Evolutionary conservation across 2,113 vertebrate genomes (phyloP), one percentile per base, ranked within the genome.

Genomic region (Struthidea cinerea): DNA sequence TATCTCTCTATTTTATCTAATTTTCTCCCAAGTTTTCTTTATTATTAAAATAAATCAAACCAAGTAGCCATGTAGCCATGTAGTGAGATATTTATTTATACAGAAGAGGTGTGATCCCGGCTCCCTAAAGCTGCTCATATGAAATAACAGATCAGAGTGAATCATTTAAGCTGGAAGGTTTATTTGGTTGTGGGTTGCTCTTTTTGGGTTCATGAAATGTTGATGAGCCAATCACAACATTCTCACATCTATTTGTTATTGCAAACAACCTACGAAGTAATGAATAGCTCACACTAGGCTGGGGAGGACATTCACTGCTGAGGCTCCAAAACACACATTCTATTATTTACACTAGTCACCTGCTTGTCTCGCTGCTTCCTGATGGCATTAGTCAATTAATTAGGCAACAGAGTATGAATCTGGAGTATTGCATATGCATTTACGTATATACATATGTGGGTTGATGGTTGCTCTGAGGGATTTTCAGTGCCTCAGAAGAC

Each of bases 211-310:
- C n/a, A 33, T 80, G 39, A 86, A 87, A 92, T 39, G 50, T 67
- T 89, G 65, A 82, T 71, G 79, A 90, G 83, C 85, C 90, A 88
- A 75, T 92, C 85, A 88, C 59, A 93, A 88, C 49, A 83, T 86
- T 90, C 52, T 86, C 79, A 68, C 44, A 77, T 22, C 47, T n/a
- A 71, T 88, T 90, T 6, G 6, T 86, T 87, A 74, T 53, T 68
- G 75, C 89, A 96, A 92, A 67, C 59, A 83, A 84, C 63, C 35
- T 83, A 47, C 32, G 24, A 80, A 83, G 59, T 76, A 59, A 91
- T 35, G 77, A 93, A 61, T 65, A 67, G 17, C 70, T 87, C 39
- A 50, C 41, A 56, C 21, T 59, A 55, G 24, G 10, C 63, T 85
- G 24, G 42, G 63, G 50, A 90, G 47, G 47, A 44, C 71, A 11